Conservation (phyloP, 2,888 invertebrate species). For the Troides helena region DNA sequence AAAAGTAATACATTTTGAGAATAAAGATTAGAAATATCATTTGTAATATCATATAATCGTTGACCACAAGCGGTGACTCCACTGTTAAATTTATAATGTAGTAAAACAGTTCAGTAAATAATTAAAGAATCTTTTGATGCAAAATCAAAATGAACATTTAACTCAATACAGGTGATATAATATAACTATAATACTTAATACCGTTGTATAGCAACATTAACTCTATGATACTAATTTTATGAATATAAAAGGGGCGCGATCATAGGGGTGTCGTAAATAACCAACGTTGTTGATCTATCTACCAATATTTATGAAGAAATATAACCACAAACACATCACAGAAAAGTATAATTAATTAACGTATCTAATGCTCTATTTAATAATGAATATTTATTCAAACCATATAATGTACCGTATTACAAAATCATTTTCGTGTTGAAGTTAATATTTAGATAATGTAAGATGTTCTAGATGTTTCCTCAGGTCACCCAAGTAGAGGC, state of each 20-base stretch:
- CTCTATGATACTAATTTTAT: conserved; percentile 5
- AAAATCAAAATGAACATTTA: not conserved
- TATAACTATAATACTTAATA: conserved; percentile 1
- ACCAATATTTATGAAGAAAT: conserved; percentile 1
- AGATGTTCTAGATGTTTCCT: too few relatives aligned
- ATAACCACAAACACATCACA: not conserved
- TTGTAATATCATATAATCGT: too few relatives aligned
- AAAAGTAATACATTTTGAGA: too few relatives aligned
- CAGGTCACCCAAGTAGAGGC: too few relatives aligned
- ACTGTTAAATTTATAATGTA: too few relatives aligned
- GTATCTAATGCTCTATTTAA: not conserved
- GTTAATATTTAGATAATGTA: too few relatives aligned
- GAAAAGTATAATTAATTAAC: not conserved
- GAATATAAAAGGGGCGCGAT: conserved; percentile 1
- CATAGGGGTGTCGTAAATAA: conserved; percentile 7
- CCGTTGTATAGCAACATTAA: conserved; percentile 4
- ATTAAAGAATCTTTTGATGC: not conserved
- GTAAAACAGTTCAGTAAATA: too few relatives aligned
- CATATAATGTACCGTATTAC: too few relatives aligned
- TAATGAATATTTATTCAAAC: too few relatives aligned
- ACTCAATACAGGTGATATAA: not conserved
- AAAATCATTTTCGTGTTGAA: too few relatives aligned
- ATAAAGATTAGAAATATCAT: too few relatives aligned
- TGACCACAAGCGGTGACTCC: too few relatives aligned
- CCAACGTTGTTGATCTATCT: conserved; percentile 3